phyloP scores from a whole-genome alignment of 1,140 invertebrate genomes.

The Orius laevigatus region DNA sequence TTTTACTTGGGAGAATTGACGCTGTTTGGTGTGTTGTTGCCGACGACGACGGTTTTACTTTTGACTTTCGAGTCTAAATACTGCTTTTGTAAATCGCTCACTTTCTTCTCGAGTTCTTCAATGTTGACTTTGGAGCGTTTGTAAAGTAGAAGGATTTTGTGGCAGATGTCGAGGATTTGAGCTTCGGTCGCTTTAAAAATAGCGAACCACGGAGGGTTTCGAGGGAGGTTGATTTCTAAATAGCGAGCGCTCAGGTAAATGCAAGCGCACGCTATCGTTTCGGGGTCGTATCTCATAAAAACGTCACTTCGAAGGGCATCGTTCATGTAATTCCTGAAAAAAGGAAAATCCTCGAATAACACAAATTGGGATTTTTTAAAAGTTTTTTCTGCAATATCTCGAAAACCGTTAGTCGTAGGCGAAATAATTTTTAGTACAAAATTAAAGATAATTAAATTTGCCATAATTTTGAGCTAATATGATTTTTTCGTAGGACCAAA shows the following conservation, averaged over 20 bases:
- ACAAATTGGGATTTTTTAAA: background rate
- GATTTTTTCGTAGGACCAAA: too few relatives aligned
- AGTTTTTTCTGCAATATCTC: too few relatives aligned
- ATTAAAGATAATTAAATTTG: too few relatives aligned
- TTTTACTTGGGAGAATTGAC: conserved; percentile 30
- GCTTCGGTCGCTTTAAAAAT: conserved; percentile 70
- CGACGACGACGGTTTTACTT: conserved; percentile 31
- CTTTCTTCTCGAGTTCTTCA: conserved; percentile 22
- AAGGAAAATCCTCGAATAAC: conserved; percentile 7
- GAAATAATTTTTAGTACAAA: too few relatives aligned
- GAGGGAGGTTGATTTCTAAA: conserved; percentile 68
- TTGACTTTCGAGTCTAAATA: conserved; percentile 61
- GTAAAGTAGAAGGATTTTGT: conserved; percentile 71
- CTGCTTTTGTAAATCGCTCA: conserved; percentile 53
- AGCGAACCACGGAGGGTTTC: conserved; percentile 73
- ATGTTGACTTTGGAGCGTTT: conserved; percentile 52
- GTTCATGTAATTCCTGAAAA: conserved; percentile 91
- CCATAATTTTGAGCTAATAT: too few relatives aligned
- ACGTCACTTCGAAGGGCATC: conserved; percentile 93
- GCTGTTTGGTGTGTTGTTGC: conserved; percentile 41
- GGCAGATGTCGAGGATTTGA: conserved; percentile 70
- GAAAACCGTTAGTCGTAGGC: too few relatives aligned
- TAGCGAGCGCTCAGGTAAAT: conserved; percentile 87
- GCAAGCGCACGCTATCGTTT: conserved; percentile 96
- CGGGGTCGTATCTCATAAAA: conserved; percentile 88